Evolutionary conservation across 2,888 invertebrate genomes (phyloP).

Genomic region (Pseudococcus jackbeardsleyi): DNA sequence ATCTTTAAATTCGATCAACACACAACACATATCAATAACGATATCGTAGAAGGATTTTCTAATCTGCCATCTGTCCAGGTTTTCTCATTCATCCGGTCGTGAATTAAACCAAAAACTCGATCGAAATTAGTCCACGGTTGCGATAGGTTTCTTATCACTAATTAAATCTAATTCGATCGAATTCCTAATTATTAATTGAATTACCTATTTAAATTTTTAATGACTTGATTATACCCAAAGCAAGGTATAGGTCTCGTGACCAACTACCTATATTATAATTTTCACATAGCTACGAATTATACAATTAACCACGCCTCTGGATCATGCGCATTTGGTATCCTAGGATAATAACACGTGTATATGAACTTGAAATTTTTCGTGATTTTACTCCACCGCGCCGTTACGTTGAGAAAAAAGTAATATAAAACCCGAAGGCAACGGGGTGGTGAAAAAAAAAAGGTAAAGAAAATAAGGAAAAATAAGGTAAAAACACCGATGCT

Average conservation of each 20-base stretch:
- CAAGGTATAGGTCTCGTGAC: not conserved
- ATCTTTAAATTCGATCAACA: not conserved
- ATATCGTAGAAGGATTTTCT: not conserved
- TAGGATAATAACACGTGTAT: constrained; percentile 14
- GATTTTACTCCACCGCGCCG: not conserved
- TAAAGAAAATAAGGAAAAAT: not conserved
- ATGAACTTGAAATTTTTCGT: constrained; percentile 23
- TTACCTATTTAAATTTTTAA: not conserved
- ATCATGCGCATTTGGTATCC: not conserved
- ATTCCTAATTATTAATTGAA: not conserved
- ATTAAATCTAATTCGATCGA: not conserved
- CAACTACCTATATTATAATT: not conserved
- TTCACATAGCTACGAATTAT: no score
- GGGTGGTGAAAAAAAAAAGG: no score
- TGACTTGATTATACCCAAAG: not conserved
- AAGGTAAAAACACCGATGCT: not conserved
- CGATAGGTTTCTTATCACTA: not conserved
- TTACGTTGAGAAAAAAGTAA: not conserved
- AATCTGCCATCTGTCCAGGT: not conserved
- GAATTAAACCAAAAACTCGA: not conserved
- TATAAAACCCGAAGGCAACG: not conserved
- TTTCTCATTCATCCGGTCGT: not conserved
- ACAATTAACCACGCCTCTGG: not conserved
- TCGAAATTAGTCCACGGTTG: not conserved
- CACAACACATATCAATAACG: not conserved